These are phyloP conservation scores for Micromys minutus DNA, from an alignment of 2,113 vertebrate genomes.

Conservation along the genomic window DNA sequence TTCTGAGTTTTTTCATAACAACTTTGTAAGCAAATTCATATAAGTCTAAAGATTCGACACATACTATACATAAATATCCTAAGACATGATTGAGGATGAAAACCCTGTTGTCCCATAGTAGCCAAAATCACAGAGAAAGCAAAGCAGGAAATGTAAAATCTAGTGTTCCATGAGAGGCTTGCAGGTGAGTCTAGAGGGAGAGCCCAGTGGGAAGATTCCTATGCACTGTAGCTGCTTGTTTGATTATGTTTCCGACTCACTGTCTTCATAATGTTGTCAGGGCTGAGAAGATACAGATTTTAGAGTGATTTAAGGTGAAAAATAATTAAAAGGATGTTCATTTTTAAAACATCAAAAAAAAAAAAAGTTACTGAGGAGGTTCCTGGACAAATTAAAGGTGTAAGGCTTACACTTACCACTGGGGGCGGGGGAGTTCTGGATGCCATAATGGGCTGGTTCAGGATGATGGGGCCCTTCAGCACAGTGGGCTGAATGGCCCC, in stretches of 20 bases:
- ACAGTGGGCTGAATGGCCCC: too few species aligned
- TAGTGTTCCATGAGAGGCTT: neutral
- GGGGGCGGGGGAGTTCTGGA: accelerated
- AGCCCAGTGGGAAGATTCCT: neutral
- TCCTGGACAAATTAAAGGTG: neutral
- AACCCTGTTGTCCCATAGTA: neutral
- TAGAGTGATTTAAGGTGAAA: neutral
- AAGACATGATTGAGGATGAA: neutral
- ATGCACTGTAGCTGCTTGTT: neutral
- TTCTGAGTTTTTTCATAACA: too few species aligned
- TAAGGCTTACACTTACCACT: neutral
- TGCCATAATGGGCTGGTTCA: neutral
- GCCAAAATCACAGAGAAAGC: neutral
- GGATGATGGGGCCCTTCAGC: too few species aligned
- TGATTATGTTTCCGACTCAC: neutral
- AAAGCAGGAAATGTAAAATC: neutral
- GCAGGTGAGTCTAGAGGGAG: neutral
- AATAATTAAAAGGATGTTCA: neutral
- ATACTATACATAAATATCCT: neutral
- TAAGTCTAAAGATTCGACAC: neutral
- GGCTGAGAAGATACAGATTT: neutral
- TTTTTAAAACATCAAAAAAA: too few species aligned
- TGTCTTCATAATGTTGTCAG: constrained; percentile 14
- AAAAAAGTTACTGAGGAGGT: too few species aligned
- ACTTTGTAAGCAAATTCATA: neutral